Percentiles rank a stretch among this genome's conserved stretches.
Conservation (phyloP, 2,888 invertebrate genomes). For the Bembecia ichneumoniformis region DNA sequence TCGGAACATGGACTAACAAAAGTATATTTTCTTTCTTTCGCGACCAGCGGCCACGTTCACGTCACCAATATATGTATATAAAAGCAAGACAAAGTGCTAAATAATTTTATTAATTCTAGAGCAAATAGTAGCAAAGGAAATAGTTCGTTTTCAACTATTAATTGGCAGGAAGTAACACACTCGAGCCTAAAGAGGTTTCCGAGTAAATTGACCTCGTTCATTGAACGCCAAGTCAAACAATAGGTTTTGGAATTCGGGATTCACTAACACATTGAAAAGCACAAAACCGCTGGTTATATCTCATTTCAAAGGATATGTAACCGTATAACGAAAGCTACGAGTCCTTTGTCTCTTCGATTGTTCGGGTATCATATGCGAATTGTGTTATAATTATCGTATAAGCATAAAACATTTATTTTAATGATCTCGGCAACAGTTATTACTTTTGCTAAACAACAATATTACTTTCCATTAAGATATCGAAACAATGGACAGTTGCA, state of each 20-base stretch:
- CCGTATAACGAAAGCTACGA: slow-evolving; percentile 11
- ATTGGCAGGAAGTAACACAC: neutral
- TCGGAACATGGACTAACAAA: too few relatives aligned
- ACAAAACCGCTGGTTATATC: slow-evolving; percentile 27
- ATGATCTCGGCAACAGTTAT: neutral
- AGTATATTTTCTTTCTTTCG: too few relatives aligned
- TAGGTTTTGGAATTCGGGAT: neutral
- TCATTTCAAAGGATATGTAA: slow-evolving; percentile 40
- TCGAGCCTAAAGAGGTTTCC: neutral
- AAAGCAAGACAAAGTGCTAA: too few relatives aligned
- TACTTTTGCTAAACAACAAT: neutral
- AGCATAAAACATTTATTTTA: slow-evolving; percentile 8
- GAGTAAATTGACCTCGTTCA: neutral
- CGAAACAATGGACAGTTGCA: neutral
- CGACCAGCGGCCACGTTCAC: too few relatives aligned
- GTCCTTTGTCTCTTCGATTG: slow-evolving; percentile 6
- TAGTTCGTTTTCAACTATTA: neutral
- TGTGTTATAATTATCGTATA: slow-evolving; percentile 7
- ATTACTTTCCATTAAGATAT: neutral
- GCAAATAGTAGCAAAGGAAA: too few relatives aligned
- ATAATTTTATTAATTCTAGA: too few relatives aligned
- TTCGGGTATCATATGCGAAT: slow-evolving; percentile 1
- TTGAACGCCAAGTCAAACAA: neutral
- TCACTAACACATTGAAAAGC: neutral
- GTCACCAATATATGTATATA: too few relatives aligned